Base-by-base conservation (phyloP, 1,140 invertebrate genomes). In the Drosophila aff. region DNA sequence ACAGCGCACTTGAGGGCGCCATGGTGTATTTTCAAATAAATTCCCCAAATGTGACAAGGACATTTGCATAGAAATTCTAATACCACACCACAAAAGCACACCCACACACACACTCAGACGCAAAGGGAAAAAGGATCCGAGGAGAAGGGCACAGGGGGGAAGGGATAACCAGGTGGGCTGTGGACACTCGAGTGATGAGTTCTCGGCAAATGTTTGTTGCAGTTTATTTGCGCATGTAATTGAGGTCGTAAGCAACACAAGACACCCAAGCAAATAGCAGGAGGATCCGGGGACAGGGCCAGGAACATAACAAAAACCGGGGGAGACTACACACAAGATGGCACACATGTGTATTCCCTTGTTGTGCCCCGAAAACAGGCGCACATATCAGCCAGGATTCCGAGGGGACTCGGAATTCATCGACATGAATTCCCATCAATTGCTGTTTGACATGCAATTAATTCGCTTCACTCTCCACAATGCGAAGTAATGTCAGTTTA, bases 171-270 rank as follows among this genome's bases (percentile, higher is more conserved):
- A 81, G 60, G 61, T 85, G 69, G 53, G 44, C 23, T 50, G 66
- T 50, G 61, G 69, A 52, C 63, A 59, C 62, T 58, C 38, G 52
- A 59, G 79, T 67, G 77, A 67, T 58, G 78, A 84, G 84, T 84
- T 75, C 84, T 87, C 26, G 46, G 77, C 78, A 89, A 87, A 89
- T 89, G 81, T 84, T 89, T 84, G 85, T 90, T 89, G 85, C 85
- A 89, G 65, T 90, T 84, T 89, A 84, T 89, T 89, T 89, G 84
- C 85, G 59, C 65, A 90, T 79, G 81, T 89, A 89, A 89, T 89
- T 89, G 84, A 87, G 84, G 85, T 84, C 77, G 74, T 79, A 84
- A 84, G 84, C 77, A 87, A 80, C 73, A 80, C 73, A 75, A 63
- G 71, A 62, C 60, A 57, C 40, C 46, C 41, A 16, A 38, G 33